These are phyloP conservation scores for Pitta sordida DNA, from an alignment of 2,113 vertebrate genomes.

Conservation along the genomic window DNA sequence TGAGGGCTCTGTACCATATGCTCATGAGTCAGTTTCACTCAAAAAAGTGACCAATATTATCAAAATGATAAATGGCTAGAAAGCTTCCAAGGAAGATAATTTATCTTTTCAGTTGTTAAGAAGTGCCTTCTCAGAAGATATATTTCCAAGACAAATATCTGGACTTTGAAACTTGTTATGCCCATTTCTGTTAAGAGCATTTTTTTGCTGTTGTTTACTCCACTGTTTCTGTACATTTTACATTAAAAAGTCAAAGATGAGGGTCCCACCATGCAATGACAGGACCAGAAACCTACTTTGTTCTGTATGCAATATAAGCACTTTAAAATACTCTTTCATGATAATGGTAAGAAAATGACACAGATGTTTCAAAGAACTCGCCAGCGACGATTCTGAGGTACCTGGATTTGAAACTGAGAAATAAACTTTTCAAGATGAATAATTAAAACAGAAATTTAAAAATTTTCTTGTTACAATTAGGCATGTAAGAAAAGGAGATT, in stretches of 20 bases:
- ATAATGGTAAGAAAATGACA: neutral
- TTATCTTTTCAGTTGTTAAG: slow-evolving; percentile 15
- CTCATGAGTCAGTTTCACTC: slow-evolving; percentile 15
- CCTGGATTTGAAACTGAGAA: neutral
- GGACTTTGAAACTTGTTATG: neutral
- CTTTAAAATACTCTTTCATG: neutral
- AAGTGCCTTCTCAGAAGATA: neutral
- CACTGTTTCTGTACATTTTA: neutral
- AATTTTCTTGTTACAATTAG: neutral
- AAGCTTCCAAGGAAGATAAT: neutral
- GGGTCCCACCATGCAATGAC: neutral
- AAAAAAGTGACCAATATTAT: slow-evolving; percentile 27
- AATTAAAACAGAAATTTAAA: neutral
- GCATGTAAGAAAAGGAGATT: neutral
- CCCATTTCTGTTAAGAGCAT: neutral
- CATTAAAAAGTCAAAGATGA: neutral
- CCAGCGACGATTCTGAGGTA: neutral
- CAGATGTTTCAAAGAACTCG: neutral
- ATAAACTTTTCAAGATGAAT: neutral
- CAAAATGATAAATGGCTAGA: slow-evolving; percentile 25
- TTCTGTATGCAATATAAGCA: neutral
- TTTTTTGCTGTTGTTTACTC: neutral
- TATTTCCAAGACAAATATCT: neutral
- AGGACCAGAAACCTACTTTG: neutral
- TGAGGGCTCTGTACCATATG: neutral